Conservation (phyloP, 1,140 invertebrate genomes). For the Chironomus tepperi region DNA sequence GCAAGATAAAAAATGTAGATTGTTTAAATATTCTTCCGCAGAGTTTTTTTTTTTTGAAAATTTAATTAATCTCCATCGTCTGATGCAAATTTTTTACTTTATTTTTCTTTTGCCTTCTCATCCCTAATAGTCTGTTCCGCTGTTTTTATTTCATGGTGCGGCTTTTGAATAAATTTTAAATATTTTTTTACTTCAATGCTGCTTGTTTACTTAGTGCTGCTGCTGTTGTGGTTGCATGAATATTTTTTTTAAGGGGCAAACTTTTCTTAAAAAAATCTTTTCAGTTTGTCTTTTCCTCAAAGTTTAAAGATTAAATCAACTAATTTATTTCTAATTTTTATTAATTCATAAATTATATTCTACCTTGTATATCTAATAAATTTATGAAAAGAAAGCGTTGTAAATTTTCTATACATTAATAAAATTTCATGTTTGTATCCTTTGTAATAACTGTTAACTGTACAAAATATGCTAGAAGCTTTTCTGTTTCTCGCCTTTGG, state of each 20-base stretch:
- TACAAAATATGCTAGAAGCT: not conserved
- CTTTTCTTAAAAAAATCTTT: not conserved
- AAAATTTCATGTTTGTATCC: not conserved
- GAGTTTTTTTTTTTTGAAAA: conserved; percentile 9
- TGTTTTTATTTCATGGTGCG: conserved; percentile 1
- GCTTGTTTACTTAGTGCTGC: not conserved
- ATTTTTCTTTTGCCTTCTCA: not conserved
- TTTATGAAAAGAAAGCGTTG: too few relatives aligned
- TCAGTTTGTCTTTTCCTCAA: too few relatives aligned
- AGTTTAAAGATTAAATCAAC: too few relatives aligned
- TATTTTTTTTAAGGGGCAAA: not conserved
- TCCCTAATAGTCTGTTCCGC: not conserved
- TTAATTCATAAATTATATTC: too few relatives aligned
- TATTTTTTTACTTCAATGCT: not conserved
- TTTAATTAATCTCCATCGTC: conserved; percentile 23
- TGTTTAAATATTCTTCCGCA: conserved; percentile 1
- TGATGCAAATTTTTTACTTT: conserved; percentile 10
- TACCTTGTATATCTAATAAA: too few relatives aligned
- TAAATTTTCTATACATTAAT: too few relatives aligned
- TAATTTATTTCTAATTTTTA: too few relatives aligned
- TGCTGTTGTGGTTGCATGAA: not conserved
- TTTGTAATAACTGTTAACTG: not conserved
- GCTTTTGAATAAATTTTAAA: conserved; percentile 15
- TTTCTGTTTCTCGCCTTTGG: not conserved
- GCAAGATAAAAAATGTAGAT: conserved; percentile 16